Percentiles rank a stretch among this genome's conserved stretches.
phyloP scores from a whole-genome alignment of 2,113 vertebrate genomes.

The Vulpes ferrilata region DNA sequence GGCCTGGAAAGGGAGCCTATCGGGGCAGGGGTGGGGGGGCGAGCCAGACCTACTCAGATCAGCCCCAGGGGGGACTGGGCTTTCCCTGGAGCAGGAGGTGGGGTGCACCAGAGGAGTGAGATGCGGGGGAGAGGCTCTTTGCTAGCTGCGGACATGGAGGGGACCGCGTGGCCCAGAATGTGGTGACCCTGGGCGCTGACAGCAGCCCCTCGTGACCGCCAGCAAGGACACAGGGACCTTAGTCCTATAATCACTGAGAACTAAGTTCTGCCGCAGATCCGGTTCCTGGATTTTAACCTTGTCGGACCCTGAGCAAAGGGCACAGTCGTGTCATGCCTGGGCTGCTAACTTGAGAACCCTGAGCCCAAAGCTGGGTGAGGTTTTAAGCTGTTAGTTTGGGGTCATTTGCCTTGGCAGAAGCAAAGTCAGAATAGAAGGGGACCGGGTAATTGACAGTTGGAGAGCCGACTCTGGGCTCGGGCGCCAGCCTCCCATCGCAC shows the following conservation, averaged over 20 bases:
- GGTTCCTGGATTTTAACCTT: background rate
- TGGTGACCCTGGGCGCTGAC: background rate
- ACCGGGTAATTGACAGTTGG: background rate
- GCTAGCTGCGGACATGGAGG: background rate
- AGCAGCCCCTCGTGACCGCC: background rate
- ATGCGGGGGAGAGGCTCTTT: background rate
- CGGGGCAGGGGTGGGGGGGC: background rate
- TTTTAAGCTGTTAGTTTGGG: background rate
- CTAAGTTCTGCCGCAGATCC: background rate
- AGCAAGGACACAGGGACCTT: background rate
- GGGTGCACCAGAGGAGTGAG: background rate
- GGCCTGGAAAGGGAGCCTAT: background rate
- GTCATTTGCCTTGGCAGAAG: background rate
- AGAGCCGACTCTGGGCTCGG: background rate
- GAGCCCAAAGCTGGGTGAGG: too few relatives aligned
- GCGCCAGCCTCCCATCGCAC: background rate
- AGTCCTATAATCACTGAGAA: background rate
- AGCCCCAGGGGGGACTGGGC: background rate
- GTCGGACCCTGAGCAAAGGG: background rate
- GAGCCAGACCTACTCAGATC: background rate
- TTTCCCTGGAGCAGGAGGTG: background rate
- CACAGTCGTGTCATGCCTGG: fast-evolving
- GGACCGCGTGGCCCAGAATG: background rate
- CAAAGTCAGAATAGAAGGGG: background rate
- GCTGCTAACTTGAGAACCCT: background rate